Conservation (phyloP, 2,113 vertebrate species). For the Vidua chalybeata region DNA sequence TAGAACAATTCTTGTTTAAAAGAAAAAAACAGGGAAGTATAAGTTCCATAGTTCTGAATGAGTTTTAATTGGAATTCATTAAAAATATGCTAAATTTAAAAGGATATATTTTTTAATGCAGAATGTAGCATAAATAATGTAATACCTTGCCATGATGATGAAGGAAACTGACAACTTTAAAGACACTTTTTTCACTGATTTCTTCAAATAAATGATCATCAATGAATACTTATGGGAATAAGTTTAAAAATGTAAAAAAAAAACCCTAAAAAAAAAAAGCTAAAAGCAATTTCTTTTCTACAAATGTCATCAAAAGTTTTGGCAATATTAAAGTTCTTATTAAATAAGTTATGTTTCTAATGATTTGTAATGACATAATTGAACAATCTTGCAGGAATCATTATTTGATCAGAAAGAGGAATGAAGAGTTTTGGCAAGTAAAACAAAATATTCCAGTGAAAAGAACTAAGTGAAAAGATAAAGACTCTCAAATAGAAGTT, state of each 20-base stretch:
- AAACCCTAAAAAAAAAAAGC: background rate
- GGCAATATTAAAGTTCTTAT: background rate
- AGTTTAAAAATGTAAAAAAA: background rate
- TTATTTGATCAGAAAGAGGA: background rate
- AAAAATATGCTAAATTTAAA: background rate
- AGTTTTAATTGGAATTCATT: background rate
- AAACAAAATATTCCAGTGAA: background rate
- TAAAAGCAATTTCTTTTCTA: background rate
- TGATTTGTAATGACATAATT: background rate
- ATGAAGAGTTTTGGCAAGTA: background rate
- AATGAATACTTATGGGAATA: background rate
- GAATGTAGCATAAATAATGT: background rate
- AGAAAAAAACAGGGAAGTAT: accelerated
- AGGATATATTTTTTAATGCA: background rate
- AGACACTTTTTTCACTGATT: background rate
- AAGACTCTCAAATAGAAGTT: background rate
- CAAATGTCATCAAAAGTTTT: background rate
- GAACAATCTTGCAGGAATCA: background rate
- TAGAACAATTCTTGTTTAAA: background rate
- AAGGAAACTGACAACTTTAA: background rate
- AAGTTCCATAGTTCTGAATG: background rate
- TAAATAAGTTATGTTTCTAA: background rate
- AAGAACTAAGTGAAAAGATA: background rate
- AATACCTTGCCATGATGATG: background rate
- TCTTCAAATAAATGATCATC: background rate